Evolutionary conservation across 2,888 invertebrate genomes (phyloP), one percentile per base, ranked within the genome.

Genomic region (Mesorhabditis belari): DNA sequence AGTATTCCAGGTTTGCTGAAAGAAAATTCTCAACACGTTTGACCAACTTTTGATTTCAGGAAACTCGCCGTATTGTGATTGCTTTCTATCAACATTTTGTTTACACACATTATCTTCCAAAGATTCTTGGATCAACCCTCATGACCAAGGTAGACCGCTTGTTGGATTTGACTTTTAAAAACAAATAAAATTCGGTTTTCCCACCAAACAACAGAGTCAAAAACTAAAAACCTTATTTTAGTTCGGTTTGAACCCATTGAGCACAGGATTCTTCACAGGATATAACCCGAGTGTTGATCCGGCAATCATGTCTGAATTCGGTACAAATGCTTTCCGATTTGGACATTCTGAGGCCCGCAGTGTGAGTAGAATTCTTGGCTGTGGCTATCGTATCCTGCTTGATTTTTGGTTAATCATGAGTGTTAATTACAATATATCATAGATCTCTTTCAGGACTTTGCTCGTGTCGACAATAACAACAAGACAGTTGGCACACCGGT

Each of bases 241-340:
- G 23, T 21, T 12, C n/a, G 23, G 23, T 23, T 51, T 51, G 23
- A 21, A 21, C 51, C 54, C 26, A n/a, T 24, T 19, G 9, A 17
- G 3, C 26, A 19, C n/a, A n/a, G 24, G 21, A 29, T 54, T 44
- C 27, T 66, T 60, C 62, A 66, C 12, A 57, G 58, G 62, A 19
- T 63, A 90, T 79, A 86, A 89, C 79, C 82, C 85, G 0, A 81
- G 81, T 0, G 84, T 88, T 2, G 87, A 91, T 80, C 87, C 90
- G 0, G 85, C 87, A 5, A 85, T 91, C 58, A 88, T 89, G 12
- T 92, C 91, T 82, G 87, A 87, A 80, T 92, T 92, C 82, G 88
- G 91, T 0, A 62, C 69, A 3, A 87, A 90, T 0, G 89, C 88
- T 0, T 92, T 90, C 81, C 72, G 82, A 9, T 81, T 82, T 57